These are phyloP conservation scores for Hoplias malabaricus DNA, from an alignment of 2,113 vertebrate species.

Conservation along the genomic window DNA sequence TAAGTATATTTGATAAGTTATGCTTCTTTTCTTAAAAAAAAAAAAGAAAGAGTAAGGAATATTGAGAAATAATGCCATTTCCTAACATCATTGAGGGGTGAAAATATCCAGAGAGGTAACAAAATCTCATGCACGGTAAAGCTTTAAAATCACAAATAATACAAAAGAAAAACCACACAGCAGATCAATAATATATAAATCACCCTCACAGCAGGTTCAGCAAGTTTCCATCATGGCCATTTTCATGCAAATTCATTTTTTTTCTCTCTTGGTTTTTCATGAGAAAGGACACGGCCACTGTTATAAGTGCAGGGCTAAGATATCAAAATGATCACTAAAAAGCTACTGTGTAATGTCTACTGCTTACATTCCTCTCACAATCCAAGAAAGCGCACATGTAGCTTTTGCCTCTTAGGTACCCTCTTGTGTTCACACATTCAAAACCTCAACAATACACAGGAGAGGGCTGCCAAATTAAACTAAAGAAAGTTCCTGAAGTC, in stretches of 20 bases:
- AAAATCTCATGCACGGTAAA: constrained; percentile 70
- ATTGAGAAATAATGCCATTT: constrained; percentile 61
- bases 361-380: not conserved
- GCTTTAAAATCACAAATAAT: constrained; percentile 64
- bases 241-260: constrained; percentile 44
- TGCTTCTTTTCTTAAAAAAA: constrained; percentile 56
- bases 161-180: constrained; percentile 51
- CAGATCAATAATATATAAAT: constrained; percentile 45
- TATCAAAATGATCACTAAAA: constrained; percentile 28
- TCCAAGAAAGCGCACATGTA: constrained; percentile 2
- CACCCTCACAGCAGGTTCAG: constrained; percentile 38
- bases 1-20: constrained; percentile 54
- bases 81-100: constrained; percentile 50
- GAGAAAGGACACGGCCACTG: constrained; percentile 9
- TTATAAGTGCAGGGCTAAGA: not conserved
- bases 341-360: constrained; percentile 12
- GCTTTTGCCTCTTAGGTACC: not conserved
- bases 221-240: constrained; percentile 8
- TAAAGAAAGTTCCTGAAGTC: constrained; percentile 22
- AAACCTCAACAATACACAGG: not conserved
- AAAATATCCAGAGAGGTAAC: constrained; percentile 59
- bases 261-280: constrained; percentile 3
- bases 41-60: constrained; percentile 54
- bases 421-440: not conserved
- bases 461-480: not conserved